These are phyloP conservation scores for Poecile atricapillus DNA, from an alignment of 2,113 vertebrate species.

Conservation along the genomic window DNA sequence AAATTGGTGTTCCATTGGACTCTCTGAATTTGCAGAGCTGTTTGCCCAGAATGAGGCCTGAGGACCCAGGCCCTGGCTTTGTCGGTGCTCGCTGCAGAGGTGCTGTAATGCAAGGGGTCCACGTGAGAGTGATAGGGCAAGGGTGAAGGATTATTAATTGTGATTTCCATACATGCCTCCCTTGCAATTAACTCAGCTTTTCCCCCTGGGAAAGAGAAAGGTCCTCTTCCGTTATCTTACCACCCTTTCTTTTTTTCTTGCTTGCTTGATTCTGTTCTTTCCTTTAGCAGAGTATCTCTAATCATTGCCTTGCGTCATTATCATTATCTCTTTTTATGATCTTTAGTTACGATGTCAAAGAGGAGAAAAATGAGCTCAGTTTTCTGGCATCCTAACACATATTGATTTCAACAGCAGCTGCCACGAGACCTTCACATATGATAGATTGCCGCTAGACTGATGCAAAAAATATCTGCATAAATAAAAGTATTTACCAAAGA, in stretches of 20 bases:
- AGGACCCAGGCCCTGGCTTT: background rate
- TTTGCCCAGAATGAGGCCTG: background rate
- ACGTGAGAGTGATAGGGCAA: background rate
- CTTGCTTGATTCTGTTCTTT: background rate
- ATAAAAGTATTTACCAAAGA: slow-evolving; percentile 20
- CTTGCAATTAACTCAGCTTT: background rate
- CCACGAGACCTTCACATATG: background rate
- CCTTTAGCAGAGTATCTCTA: background rate
- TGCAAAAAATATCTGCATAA: background rate
- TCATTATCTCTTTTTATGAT: slow-evolving; percentile 47
- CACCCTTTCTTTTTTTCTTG: background rate
- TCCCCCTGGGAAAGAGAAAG: background rate
- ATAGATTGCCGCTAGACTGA: background rate
- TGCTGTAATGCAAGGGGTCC: background rate
- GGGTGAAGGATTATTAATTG: background rate
- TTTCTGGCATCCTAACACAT: slow-evolving; percentile 35
- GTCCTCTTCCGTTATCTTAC: background rate
- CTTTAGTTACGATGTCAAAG: slow-evolving; percentile 55
- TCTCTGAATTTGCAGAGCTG: fast-evolving
- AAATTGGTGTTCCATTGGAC: background rate
- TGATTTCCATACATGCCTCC: background rate
- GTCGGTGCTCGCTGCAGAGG: background rate
- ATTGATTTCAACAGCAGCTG: slow-evolving; percentile 53
- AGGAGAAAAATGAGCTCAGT: slow-evolving; percentile 52
- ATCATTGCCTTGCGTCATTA: slow-evolving; percentile 9